phyloP scores from a whole-genome alignment of 2,797 vertebrate species.

The Meriones psammophilus region DNA sequence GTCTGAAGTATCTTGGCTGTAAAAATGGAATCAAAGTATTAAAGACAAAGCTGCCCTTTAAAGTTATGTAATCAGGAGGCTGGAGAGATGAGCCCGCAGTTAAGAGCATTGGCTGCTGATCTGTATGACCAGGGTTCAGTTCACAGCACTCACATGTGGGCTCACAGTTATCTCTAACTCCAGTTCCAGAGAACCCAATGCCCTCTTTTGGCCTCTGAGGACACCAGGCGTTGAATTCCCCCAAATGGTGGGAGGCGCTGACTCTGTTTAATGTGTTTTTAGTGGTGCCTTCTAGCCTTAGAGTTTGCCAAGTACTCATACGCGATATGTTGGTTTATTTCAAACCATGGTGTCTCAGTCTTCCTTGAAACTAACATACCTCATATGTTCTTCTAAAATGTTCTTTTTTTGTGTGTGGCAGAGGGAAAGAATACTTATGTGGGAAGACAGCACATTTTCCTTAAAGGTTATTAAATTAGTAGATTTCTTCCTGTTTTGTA shows the following conservation, averaged over 20 bases:
- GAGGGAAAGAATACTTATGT: slow-evolving; percentile 10
- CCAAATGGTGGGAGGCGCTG: background rate
- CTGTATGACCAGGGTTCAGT: no score
- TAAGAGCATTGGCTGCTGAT: background rate
- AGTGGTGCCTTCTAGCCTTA: background rate
- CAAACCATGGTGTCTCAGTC: background rate
- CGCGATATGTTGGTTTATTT: slow-evolving; percentile 29
- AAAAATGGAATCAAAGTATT: background rate
- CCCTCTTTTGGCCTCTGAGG: no score
- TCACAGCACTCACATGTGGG: background rate
- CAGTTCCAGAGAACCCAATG: background rate
- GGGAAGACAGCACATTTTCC: slow-evolving; percentile 54
- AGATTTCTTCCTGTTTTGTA: slow-evolving; percentile 74
- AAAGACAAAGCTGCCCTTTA: background rate
- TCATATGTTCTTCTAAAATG: slow-evolving; percentile 40
- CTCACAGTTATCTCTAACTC: no score
- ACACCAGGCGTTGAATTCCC: background rate
- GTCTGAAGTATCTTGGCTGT: background rate
- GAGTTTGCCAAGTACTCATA: background rate
- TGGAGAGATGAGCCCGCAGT: background rate
- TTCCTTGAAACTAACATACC: slow-evolving; percentile 43
- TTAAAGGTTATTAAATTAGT: slow-evolving; percentile 74
- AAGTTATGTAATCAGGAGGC: background rate
- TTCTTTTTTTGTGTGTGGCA: background rate
- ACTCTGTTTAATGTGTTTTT: background rate